Evolutionary conservation across 2,113 vertebrate species (phyloP).

Genomic region (Notarius lentiginosus): DNA sequence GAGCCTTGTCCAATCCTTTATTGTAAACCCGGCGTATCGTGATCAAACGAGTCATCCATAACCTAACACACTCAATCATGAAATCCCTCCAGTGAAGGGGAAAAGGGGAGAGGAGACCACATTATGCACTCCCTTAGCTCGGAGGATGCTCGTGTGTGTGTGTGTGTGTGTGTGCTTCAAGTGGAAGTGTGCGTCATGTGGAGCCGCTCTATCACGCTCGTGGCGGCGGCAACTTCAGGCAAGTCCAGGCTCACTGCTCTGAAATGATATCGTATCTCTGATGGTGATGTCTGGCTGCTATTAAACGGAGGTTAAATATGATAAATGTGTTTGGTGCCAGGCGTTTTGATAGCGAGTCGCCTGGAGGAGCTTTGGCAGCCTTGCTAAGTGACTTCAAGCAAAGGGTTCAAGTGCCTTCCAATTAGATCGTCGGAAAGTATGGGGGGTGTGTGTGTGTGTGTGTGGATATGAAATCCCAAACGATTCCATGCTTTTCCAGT

Average conservation of each 20-base stretch:
- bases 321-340: constrained; percentile 33
- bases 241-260: constrained; percentile 27
- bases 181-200: constrained; percentile 12
- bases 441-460: background rate
- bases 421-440: constrained; percentile 18
- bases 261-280: constrained; percentile 46
- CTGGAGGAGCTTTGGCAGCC: constrained; percentile 28
- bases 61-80: constrained; percentile 54
- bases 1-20: constrained; percentile 55
- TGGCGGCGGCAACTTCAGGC: constrained; percentile 32
- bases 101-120: constrained; percentile 32
- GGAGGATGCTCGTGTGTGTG: background rate
- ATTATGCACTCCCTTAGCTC: constrained; percentile 34
- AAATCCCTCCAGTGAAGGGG: constrained; percentile 35
- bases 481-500: background rate
- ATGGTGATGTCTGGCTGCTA: constrained; percentile 38
- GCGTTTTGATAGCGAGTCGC: constrained; percentile 6
- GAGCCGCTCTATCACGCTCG: constrained; percentile 29
- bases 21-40: constrained; percentile 52
- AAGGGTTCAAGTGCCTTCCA: constrained; percentile 33
- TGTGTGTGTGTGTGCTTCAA: background rate
- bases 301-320: constrained; percentile 46
- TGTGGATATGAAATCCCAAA: background rate
- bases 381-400: constrained; percentile 25
- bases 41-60: constrained; percentile 57